phyloP scores from a whole-genome alignment of 2,113 vertebrate species.

The Dinomys branickii region DNA sequence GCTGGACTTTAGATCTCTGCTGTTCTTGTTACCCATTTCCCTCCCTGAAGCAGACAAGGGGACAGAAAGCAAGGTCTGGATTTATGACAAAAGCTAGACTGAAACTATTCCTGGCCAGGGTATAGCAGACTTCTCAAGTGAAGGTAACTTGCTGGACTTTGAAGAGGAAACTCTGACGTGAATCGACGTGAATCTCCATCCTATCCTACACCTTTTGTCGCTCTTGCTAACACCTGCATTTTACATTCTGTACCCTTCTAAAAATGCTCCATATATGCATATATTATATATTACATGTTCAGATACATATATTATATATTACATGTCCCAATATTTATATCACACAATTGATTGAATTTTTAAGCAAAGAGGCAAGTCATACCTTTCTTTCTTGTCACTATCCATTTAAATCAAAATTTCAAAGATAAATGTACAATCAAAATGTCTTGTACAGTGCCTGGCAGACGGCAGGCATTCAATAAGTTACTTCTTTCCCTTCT shows the following conservation, averaged over 20 bases:
- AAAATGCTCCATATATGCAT: neutral
- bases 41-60: neutral
- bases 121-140: rapidly evolving
- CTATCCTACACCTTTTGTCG: neutral
- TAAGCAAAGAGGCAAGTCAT: neutral
- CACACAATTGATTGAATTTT: neutral
- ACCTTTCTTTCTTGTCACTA: neutral
- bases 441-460: neutral
- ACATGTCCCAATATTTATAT: neutral
- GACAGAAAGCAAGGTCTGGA: neutral
- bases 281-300: neutral
- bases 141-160: neutral
- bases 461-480: neutral
- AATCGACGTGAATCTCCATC: neutral
- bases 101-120: neutral
- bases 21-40: neutral
- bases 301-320: neutral
- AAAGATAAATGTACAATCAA: neutral
- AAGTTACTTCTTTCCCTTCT: neutral
- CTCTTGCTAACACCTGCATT: neutral
- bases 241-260: neutral
- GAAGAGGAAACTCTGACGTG: neutral
- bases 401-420: neutral
- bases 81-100: neutral
- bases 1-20: neutral